Conservation (phyloP, 2,113 vertebrate genomes). For the Cochlearius cochlearius region DNA sequence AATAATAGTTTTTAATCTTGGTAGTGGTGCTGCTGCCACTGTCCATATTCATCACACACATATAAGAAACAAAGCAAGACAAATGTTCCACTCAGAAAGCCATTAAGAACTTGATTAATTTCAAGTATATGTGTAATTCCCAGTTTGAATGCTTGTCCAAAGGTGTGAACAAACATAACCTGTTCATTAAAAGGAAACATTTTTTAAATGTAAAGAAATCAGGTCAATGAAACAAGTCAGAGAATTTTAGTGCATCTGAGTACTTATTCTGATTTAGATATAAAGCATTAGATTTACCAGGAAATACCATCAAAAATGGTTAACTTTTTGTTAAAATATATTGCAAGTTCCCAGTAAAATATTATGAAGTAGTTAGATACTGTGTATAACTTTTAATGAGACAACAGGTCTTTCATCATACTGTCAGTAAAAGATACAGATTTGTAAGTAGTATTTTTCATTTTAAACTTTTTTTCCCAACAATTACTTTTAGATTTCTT, state of each 20-base stretch:
- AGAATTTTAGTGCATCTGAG: not conserved
- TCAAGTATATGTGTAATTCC: not conserved
- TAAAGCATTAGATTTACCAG: not conserved
- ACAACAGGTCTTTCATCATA: constrained; percentile 17
- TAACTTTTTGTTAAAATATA: not conserved
- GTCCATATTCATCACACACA: not conserved
- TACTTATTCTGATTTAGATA: not conserved
- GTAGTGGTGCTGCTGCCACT: not conserved
- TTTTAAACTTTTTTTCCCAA: not conserved
- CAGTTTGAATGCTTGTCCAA: not conserved
- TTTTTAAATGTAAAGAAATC: not conserved
- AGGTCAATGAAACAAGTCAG: not conserved
- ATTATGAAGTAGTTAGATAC: not conserved
- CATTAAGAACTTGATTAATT: not conserved
- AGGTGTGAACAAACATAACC: not conserved
- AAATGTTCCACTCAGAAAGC: not conserved
- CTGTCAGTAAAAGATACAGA: not conserved
- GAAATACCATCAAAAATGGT: not conserved
- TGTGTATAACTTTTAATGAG: constrained; percentile 17
- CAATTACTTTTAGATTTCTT: not conserved
- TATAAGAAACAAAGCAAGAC: not conserved
- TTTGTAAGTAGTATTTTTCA: not conserved
- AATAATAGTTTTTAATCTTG: not conserved
- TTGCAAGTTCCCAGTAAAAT: not conserved
- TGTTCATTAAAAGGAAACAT: not conserved